Conservation (phyloP, 2,888 invertebrate species). For the Netelia inedita region DNA sequence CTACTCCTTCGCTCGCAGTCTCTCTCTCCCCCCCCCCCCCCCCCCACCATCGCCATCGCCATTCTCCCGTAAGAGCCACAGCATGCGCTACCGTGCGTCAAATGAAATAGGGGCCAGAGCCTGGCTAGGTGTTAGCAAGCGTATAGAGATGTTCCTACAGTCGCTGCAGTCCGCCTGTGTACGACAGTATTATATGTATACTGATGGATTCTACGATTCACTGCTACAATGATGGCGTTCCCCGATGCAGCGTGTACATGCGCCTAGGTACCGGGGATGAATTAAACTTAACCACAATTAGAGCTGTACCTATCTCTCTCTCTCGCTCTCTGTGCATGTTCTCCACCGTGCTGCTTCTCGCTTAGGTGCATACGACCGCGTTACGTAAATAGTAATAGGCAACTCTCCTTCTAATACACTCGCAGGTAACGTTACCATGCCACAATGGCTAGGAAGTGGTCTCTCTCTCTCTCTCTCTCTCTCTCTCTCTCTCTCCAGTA, state of each 20-base stretch:
- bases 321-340: background rate
- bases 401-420: constrained; percentile 47
- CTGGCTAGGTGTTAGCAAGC: background rate
- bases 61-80: background rate
- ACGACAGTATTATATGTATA: background rate
- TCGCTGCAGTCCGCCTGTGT: no score
- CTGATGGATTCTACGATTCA: constrained; percentile 37
- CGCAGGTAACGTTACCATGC: constrained; percentile 16
- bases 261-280: constrained; percentile 68
- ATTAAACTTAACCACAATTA: constrained; percentile 81
- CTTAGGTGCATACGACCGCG: constrained; percentile 74
- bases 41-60: no score
- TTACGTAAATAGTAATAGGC: constrained; percentile 77
- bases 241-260: constrained; percentile 35
- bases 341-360: constrained; percentile 65
- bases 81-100: constrained; percentile 61
- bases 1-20: no score
- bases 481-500: no score
- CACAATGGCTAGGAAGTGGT: background rate
- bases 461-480: background rate
- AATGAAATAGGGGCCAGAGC: constrained; percentile 64
- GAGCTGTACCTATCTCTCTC: constrained; percentile 56
- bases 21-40: no score
- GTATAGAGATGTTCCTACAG: no score
- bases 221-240: constrained; percentile 7